Evolutionary conservation across 2,113 vertebrate species (phyloP), one percentile per base, ranked within the genome.

Genomic region (Cyrtonyx montezumae): DNA sequence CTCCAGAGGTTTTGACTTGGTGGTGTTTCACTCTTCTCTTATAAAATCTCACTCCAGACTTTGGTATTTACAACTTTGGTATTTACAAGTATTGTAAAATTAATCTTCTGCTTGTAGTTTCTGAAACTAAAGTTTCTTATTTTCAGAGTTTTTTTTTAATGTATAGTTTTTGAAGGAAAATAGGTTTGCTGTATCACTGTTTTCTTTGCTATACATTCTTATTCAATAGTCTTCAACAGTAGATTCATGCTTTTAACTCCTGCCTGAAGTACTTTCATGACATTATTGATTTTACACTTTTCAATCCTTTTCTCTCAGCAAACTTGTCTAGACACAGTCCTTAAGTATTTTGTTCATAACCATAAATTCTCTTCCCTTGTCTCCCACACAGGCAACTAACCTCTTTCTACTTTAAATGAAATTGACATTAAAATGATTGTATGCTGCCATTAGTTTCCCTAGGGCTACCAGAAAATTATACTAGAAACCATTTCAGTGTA

Each of bases 391-490:
- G 34, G 71, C 3, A 58, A 49, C 59, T 25, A 76, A 25, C 32
- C 28, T 70, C 61, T 46, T 93, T 71, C 51, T 75, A 55, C 36
- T 76, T 55, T 67, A 79, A 94, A 90, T 16, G 51, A 49, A 77
- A 71, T 32, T 36, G 28, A 5, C 18, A 65, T 76, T 83, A 26
- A 84, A 93, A 51, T 85, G 66, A 46, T 92, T 23, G 8, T 67
- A 20, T n/a, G 83, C 81, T 26, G 67, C 46, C 49, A 51, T 90
- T 73, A 90, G 34, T 70, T 95, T 96, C 88, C 81, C 66, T 36
- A 76, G 73, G 42, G 40, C 79, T 94, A 88, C 49, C 32, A 80
- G 91, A 71, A 94, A 93, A 89, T 79, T 67, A 80, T 70, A 43
- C 11, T 70, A 51, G 26, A 75, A 87, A 78, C 8, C 22, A 58